Conservation (phyloP, 1,140 invertebrate species). For the Drosophila varians region DNA sequence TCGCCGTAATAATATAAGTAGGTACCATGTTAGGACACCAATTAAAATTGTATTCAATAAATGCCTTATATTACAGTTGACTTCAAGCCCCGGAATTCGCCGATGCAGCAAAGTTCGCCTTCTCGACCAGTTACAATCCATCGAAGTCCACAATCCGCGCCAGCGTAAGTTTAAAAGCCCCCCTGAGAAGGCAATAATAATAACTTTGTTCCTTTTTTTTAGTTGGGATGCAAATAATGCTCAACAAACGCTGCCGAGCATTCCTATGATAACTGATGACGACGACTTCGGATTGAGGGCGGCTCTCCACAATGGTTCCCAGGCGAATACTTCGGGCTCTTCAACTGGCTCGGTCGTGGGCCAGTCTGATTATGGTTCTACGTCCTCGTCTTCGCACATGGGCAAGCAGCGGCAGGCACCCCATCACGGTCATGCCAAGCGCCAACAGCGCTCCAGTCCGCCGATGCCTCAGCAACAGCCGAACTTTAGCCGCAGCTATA, state of each 20-base stretch:
- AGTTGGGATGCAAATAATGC: constrained; percentile 86
- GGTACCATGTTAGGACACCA: constrained; percentile 8
- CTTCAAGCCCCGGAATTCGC: constrained; percentile 81
- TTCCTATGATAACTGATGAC: constrained; percentile 90
- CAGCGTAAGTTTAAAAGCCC: constrained; percentile 57
- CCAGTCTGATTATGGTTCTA: constrained; percentile 52
- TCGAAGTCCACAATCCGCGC: constrained; percentile 81
- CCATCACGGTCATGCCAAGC: constrained; percentile 61
- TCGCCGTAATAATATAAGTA: constrained; percentile 79
- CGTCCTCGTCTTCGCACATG: constrained; percentile 38
- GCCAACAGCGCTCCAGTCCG: constrained; percentile 58
- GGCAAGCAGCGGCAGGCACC: constrained; percentile 59
- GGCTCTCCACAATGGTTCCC: constrained; percentile 59
- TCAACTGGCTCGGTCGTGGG: constrained; percentile 62
- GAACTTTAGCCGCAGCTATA: constrained; percentile 54
- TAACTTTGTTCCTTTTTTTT: constrained; percentile 28
- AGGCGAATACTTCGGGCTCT: constrained; percentile 70
- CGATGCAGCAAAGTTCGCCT: constrained; percentile 80
- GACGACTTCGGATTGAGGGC: constrained; percentile 84
- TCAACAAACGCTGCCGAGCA: constrained; percentile 88
- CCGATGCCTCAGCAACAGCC: constrained; percentile 67
- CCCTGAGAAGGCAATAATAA: background rate
- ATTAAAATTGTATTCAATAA: background rate
- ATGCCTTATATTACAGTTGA: constrained; percentile 56
- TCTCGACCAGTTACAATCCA: constrained; percentile 69